A percentile compares a stretch with the other conserved stretches of the same genome.
phyloP scores from a whole-genome alignment of 2,113 vertebrate species.

The Turdus rufiventris region DNA sequence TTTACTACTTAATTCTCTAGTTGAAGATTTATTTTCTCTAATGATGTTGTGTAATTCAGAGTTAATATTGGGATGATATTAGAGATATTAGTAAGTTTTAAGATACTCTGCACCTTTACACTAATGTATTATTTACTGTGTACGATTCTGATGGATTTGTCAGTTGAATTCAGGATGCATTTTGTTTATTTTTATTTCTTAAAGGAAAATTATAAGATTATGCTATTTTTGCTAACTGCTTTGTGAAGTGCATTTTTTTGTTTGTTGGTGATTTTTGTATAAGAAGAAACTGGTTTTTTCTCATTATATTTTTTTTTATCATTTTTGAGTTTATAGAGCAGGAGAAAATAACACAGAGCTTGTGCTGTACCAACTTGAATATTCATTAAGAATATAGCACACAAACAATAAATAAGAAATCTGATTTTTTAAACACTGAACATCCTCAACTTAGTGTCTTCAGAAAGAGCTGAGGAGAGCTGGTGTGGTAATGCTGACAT shows the following conservation, averaged over 20 bases:
- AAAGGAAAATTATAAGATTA: background rate
- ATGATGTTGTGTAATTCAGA: background rate
- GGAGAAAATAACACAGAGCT: background rate
- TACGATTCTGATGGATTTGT: background rate
- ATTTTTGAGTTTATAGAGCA: background rate
- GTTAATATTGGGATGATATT: background rate
- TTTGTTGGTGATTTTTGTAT: background rate
- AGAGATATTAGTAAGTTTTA: background rate
- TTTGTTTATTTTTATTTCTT: background rate
- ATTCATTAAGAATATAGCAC: background rate
- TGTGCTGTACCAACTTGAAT: background rate
- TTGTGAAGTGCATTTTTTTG: background rate
- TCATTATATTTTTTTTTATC: background rate
- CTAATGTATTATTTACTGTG: background rate
- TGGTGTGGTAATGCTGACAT: background rate
- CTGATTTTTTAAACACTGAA: background rate
- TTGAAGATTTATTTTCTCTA: slow-evolving; percentile 16
- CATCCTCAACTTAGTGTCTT: background rate
- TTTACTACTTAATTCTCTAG: background rate
- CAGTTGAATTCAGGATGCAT: background rate
- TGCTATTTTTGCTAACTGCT: background rate
- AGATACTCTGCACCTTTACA: background rate
- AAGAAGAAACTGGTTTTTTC: background rate
- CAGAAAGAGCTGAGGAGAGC: background rate
- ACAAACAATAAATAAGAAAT: background rate